These are phyloP conservation scores for Phoxinus phoxinus DNA, from an alignment of 2,113 vertebrate species.

Conservation along the genomic window DNA sequence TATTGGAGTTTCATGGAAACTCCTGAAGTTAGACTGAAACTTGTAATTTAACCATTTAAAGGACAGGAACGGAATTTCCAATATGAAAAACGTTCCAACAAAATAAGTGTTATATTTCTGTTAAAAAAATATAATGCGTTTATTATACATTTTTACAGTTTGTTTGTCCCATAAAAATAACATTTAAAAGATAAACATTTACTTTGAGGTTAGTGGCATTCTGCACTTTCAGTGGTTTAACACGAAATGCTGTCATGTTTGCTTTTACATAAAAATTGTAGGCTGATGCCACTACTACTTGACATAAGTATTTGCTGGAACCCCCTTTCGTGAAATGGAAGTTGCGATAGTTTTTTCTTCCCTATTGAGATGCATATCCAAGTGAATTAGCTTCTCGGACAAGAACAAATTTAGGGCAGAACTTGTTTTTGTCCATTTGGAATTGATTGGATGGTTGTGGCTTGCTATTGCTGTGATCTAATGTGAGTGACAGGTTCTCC, in stretches of 20 bases:
- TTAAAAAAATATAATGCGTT: not conserved
- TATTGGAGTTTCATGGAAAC: slow-evolving; percentile 19
- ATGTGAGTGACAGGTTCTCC: too few relatives aligned
- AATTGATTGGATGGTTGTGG: too few relatives aligned
- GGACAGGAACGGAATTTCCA: too few relatives aligned
- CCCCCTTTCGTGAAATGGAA: not conserved
- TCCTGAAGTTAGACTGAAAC: slow-evolving; percentile 1
- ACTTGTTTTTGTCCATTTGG: too few relatives aligned
- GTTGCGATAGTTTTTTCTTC: too few relatives aligned
- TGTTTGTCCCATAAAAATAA: not conserved
- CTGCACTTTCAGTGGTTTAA: not conserved
- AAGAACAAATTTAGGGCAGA: too few relatives aligned
- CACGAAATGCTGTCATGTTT: not conserved
- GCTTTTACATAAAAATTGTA: not conserved
- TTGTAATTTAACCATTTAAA: not conserved
- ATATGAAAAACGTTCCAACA: not conserved
- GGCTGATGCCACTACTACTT: not conserved
- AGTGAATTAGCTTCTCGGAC: too few relatives aligned
- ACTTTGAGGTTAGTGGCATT: not conserved
- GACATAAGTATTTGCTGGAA: not conserved
- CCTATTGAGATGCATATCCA: too few relatives aligned
- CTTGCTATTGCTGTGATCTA: too few relatives aligned
- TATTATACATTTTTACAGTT: not conserved
- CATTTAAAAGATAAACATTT: not conserved
- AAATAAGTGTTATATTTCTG: not conserved